Evolutionary conservation across 2,113 vertebrate species (phyloP), one percentile per base, ranked within the genome.

Genomic region (Uropsilus gracilis): DNA sequence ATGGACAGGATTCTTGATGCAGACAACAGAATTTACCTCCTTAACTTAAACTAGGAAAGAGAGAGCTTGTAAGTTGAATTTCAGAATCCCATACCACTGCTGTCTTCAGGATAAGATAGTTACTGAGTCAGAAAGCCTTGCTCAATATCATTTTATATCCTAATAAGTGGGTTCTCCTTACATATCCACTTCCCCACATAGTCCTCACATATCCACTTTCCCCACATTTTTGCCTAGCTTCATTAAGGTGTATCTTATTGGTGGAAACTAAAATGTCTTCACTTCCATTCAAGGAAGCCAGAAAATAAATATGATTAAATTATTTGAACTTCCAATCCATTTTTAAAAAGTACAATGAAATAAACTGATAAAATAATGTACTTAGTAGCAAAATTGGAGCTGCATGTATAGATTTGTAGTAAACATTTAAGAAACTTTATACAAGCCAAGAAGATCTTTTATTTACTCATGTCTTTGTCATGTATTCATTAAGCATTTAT

Each of bases 391-490:
- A 71, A 90, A 91, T 44, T 32, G 6, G 32, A 82, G 16, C 50
- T 69, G 4, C 5, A 48, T 4, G 22, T 64, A 8, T 0, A 75
- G 9, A 73, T 68, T 13, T 37, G 64, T n/a, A 64, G 5, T 75
- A 57, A 53, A 61, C 2, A 63, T 66, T 2, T 11, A 81, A 53
- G 44, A 85, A 76, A 11, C 3, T 12, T 91, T 50, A n/a, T 50
- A 63, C 30, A n/a, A 32, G 63, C 61, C 46, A 50, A 66, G 24
- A 37, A 37, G 5, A 4, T 83, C 8, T 24, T 61, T n/a, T 30
- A 87, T 61, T 72, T 64, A 39, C n/a, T 89, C 8, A 48, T 78
- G 42, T 90, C 48, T 86, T 96, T 81, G 18, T 66, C 26, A 77
- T n/a, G 24, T 9, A 89, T 4, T 61, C 13, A 82, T 84, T 32